These are phyloP conservation scores for Ennomos erosarius DNA, from an alignment of 2,888 invertebrate genomes.

Conservation along the genomic window DNA sequence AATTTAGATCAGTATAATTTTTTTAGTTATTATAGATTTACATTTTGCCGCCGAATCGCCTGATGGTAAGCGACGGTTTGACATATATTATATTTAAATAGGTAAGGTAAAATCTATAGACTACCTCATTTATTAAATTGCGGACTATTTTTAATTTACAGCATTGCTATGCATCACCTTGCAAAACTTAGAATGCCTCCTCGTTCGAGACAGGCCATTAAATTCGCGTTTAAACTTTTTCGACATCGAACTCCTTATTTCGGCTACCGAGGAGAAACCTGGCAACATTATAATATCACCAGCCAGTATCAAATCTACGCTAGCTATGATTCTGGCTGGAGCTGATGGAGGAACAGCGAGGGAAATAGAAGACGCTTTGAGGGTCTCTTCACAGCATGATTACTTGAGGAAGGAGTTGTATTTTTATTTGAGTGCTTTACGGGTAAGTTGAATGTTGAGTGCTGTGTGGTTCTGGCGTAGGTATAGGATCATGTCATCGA, in stretches of 20 bases:
- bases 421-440: constrained; percentile 57
- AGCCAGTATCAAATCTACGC: constrained; percentile 86
- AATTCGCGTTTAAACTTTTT: constrained; percentile 80
- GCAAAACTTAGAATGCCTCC: constrained; percentile 51
- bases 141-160: constrained; percentile 41
- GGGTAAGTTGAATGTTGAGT: constrained; percentile 50
- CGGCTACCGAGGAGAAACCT: constrained; percentile 61
- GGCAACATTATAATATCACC: constrained; percentile 89
- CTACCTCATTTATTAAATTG: too few relatives aligned
- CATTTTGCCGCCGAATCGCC: too few relatives aligned
- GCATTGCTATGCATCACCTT: constrained; percentile 51
- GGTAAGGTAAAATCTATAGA: too few relatives aligned
- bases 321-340: constrained; percentile 87
- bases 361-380: constrained; percentile 84
- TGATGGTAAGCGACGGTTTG: too few relatives aligned
- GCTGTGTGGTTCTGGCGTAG: too few relatives aligned
- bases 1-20: too few relatives aligned
- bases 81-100: too few relatives aligned
- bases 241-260: constrained; percentile 82
- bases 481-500: too few relatives aligned
- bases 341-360: constrained; percentile 82
- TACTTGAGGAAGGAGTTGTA: constrained; percentile 67
- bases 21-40: too few relatives aligned
- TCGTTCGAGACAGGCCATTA: constrained; percentile 32
- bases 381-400: constrained; percentile 74